These are phyloP conservation scores for Melanotaenia trifasciata DNA, from an alignment of 2,797 vertebrate genomes.

Conservation along the genomic window DNA sequence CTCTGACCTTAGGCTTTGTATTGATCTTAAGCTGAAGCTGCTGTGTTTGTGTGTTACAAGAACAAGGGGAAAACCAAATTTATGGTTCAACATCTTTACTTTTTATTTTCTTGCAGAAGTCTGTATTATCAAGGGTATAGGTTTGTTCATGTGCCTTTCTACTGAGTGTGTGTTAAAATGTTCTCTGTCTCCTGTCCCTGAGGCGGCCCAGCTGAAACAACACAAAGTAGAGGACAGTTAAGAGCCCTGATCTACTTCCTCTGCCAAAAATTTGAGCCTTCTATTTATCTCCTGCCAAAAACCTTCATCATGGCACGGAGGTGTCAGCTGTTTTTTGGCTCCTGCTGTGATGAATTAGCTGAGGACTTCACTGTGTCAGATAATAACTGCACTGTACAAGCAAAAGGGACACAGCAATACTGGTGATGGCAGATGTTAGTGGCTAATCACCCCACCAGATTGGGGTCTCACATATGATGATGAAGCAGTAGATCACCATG, in stretches of 20 bases:
- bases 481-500: constrained; percentile 44
- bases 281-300: constrained; percentile 64
- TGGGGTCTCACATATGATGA: constrained; percentile 19
- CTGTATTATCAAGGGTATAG: neutral
- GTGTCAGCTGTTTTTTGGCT: constrained; percentile 40
- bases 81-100: neutral
- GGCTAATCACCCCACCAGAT: constrained; percentile 21
- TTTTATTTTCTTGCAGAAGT: neutral
- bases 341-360: constrained; percentile 35
- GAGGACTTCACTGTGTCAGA: constrained; percentile 15
- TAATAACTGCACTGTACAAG: constrained; percentile 3
- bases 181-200: constrained; percentile 33
- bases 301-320: constrained; percentile 36
- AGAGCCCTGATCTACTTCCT: constrained; percentile 40
- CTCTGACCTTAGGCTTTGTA: neutral
- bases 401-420: neutral
- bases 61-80: neutral
- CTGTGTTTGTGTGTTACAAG: neutral
- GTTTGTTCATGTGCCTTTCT: constrained; percentile 3
- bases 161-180: constrained; percentile 22
- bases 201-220: constrained; percentile 67
- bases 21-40: neutral
- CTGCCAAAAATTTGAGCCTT: constrained; percentile 45
- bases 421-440: neutral
- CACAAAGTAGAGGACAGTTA: constrained; percentile 42